Evolutionary conservation across 2,113 vertebrate species (phyloP), one percentile per base, ranked within the genome.

Genomic region (Ellobius talpinus): DNA sequence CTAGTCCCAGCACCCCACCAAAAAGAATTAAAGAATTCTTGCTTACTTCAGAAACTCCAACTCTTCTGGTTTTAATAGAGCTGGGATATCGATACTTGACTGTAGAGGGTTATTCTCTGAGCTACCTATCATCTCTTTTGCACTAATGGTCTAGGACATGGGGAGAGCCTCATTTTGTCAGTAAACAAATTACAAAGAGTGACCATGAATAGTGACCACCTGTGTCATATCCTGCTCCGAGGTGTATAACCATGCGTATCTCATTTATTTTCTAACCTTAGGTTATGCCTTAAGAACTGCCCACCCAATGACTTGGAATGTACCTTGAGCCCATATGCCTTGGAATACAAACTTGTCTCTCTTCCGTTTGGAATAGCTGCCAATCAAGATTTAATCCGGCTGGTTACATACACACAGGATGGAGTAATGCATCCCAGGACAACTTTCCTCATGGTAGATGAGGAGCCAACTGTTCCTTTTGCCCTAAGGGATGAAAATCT

Each of bases 261-360:
- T 70, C 42, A 1, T 90, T 29, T 76, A 9, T 66, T 96, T 96
- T 45, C 94, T 78, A 10, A 92, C 92, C 96, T 58, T 89, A 99
- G 99, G 96, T 99, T 99, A 98, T 99, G 99, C 96, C 98, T 99
- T 96, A 99, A 99, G 97, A 99, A 98, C 97, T 99, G 99, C 88
- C 99, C 99, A 0, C 98, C 99, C 79, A 99, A 99, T 0, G 99
- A 99, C 96, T 85, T 99, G 98, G 99, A 99, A 96, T 99, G 99
- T 47, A 98, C 99, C 2, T 98, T 99, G 92, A 99, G 99, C 95
- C 99, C 99, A 0, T 99, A 99, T 2, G 99, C 99, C 2, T 98
- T 99, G 98, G 99, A 99, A 96, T 99, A 99, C 98, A 99, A 99
- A 97, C 98, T 99, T 73, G 98, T 99, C 73, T 99, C 99, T 2